Base-by-base conservation (phyloP, 2,797 vertebrate species). In the Crypturellus tataupa region DNA sequence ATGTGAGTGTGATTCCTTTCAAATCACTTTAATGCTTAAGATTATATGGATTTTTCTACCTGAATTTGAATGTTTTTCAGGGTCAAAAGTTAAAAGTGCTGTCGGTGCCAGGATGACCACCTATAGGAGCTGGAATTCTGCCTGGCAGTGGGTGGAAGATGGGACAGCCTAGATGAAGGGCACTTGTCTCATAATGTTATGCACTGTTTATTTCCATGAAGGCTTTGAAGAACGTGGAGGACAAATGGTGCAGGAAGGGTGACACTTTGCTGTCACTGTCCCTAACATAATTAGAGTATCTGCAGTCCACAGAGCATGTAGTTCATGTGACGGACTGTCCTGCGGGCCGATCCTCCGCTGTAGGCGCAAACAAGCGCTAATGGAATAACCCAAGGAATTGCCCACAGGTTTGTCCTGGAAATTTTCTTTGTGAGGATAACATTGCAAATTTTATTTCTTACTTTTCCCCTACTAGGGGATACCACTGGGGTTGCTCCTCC, bases 291-390 rank as follows among this genome's bases (percentile, higher is more conserved):
- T 96, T 76, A 93, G 72, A 76, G 55, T 81, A 94, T 96, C 92
- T 1, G 2, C 90, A 89, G 67, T 90, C 85, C 94, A 62, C 25
- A 79, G 94, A 92, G 67, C 87, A 79, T 92, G 87, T 81, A 94
- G 93, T 93, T 94, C 87, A 49, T 81, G 56, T 91, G 92, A 84
- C 90, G 84, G 82, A 86, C 80, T 93, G 82, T 92, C 87, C 77
- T 86, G 82, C 93, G 77, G 91, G 87, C 80, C 91, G 91, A 91
- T 80, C 33, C 27, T 72, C 42, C 75, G 42, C 92, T 92, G 73
- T 51, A 86, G 80, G 80, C 84, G 55, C 73, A 83, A 94, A 81
- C 90, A 62, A 49, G 65, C 90, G n/a, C 76, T 94, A 93, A 95
- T 89, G 89, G 69, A 89, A 77, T 86, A 86, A 91, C 46, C 88